Evolutionary conservation across 2,113 vertebrate genomes (phyloP).

Genomic region (Bubo bubo): DNA sequence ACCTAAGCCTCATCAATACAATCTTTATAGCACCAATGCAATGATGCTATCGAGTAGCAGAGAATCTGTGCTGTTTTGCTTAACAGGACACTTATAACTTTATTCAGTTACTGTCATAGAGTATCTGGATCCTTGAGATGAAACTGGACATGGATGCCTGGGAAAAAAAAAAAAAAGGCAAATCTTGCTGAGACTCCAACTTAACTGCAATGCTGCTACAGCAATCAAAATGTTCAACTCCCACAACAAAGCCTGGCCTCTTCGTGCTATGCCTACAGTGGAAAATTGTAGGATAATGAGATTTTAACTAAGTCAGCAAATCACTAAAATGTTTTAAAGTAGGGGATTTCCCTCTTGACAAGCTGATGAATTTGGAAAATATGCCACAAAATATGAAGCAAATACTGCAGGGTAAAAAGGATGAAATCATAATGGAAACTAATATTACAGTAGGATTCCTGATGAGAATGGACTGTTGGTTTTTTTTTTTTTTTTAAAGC

Average conservation of each 20-base stretch:
- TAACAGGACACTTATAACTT: not conserved
- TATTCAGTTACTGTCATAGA: not conserved
- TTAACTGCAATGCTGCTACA: not conserved
- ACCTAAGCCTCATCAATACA: not conserved
- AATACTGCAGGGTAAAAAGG: not conserved
- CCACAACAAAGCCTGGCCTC: not conserved
- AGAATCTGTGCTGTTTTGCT: not conserved
- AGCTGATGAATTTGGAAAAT: not conserved
- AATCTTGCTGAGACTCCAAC: not conserved
- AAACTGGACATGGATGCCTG: not conserved
- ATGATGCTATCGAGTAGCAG: not conserved
- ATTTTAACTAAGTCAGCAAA: slow-evolving; percentile 7
- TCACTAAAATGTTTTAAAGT: not conserved
- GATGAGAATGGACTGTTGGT: not conserved
- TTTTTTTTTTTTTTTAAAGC: not conserved
- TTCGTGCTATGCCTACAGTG: not conserved
- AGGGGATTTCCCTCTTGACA: not conserved
- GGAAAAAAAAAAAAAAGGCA: not conserved
- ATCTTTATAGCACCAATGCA: not conserved
- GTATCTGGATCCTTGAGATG: not conserved
- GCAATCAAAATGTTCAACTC: not conserved
- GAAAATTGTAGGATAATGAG: slow-evolving; percentile 6
- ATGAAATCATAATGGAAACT: not conserved
- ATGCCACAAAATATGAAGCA: not conserved
- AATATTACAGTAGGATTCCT: not conserved